Conservation (phyloP, 2,797 vertebrate species). For the Dendrocincla tyrannina region DNA sequence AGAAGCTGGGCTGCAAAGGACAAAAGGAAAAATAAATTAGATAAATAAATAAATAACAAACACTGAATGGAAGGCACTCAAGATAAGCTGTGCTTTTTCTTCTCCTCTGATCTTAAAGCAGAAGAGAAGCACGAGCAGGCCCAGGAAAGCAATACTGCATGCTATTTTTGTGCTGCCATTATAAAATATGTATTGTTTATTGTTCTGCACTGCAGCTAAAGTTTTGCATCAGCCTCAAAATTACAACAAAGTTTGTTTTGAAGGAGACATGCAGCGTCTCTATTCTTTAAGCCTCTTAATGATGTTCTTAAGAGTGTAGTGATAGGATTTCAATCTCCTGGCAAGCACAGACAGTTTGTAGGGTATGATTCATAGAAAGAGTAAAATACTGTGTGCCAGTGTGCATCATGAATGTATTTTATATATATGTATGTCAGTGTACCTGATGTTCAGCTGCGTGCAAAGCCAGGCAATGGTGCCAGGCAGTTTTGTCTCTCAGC, state of each 20-base stretch:
- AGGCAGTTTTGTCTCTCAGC: not conserved
- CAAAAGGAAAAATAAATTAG: slow-evolving; percentile 42
- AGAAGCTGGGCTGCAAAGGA: not conserved
- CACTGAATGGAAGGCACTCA: not conserved
- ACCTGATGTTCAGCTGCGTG: not conserved
- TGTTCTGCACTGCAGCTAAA: slow-evolving; percentile 64
- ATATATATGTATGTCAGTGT: not conserved
- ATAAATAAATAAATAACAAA: slow-evolving; percentile 22
- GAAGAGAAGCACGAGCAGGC: slow-evolving; percentile 44
- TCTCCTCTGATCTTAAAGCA: slow-evolving; percentile 65
- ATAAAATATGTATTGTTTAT: slow-evolving; percentile 71
- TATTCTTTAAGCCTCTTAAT: slow-evolving; percentile 51
- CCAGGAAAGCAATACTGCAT: slow-evolving; percentile 55
- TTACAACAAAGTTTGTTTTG: slow-evolving; percentile 70
- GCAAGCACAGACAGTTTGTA: not conserved
- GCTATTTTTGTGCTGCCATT: slow-evolving; percentile 71
- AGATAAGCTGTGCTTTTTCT: slow-evolving; percentile 37
- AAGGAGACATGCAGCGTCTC: not conserved
- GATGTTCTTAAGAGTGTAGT: slow-evolving; percentile 5
- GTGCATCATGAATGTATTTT: not conserved
- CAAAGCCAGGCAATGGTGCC: not conserved
- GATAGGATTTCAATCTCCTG: slow-evolving; percentile 24
- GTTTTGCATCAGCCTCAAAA: slow-evolving; percentile 68
- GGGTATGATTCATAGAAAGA: slow-evolving; percentile 12
- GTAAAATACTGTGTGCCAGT: not conserved